Percentiles rank a stretch among this genome's conserved stretches.
Conservation (phyloP, 2,888 invertebrate genomes). For the Mycalesis mineus region DNA sequence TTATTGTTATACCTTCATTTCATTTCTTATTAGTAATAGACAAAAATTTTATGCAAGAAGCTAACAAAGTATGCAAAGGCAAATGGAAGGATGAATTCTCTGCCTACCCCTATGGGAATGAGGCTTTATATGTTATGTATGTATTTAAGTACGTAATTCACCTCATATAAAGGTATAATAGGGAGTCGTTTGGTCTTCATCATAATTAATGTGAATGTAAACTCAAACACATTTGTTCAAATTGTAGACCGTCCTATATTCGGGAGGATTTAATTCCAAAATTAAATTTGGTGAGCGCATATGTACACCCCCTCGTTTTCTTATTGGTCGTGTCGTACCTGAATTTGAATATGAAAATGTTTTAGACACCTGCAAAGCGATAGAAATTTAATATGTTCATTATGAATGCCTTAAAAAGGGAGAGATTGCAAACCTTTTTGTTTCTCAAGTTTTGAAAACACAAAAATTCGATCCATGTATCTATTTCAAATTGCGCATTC, state of each 20-base stretch:
- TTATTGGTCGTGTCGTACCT: background rate
- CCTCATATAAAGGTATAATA: background rate
- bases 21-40: too few relatives aligned
- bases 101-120: too few relatives aligned
- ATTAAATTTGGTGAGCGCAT: background rate
- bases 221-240: background rate
- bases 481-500: too few relatives aligned
- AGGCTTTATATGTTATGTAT: too few relatives aligned
- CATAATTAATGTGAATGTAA: background rate
- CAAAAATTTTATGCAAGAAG: too few relatives aligned
- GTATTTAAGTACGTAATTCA: too few relatives aligned
- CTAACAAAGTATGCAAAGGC: too few relatives aligned
- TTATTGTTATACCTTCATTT: too few relatives aligned
- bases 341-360: constrained; percentile 1
- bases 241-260: background rate
- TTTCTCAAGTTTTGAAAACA: background rate
- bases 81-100: too few relatives aligned
- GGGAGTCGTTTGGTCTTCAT: background rate
- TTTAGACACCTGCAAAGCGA: background rate
- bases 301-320: background rate
- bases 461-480: too few relatives aligned
- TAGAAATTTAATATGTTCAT: background rate
- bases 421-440: background rate
- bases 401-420: background rate
- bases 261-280: background rate